Evolutionary conservation across 2,113 vertebrate species (phyloP).

Genomic region (Larimichthys polyactis): DNA sequence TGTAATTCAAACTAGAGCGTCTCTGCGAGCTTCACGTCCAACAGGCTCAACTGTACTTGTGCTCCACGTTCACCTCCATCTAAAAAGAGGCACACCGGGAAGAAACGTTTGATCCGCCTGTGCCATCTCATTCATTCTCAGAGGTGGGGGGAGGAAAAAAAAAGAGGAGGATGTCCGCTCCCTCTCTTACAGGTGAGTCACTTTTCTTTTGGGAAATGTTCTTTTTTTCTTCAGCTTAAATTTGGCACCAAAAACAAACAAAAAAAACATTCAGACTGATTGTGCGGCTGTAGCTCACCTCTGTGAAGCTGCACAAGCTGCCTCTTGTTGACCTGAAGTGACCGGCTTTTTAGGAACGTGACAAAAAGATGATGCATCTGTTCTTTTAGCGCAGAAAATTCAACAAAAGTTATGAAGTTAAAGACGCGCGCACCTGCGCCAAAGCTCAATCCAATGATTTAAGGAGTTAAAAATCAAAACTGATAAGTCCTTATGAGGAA

Average conservation of each 20-base stretch:
- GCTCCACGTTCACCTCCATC: neutral
- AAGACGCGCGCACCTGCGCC: neutral
- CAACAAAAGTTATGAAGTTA: neutral
- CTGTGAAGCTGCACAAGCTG: neutral
- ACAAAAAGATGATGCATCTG: conserved; percentile 23
- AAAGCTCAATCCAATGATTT: neutral
- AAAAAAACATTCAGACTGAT: neutral
- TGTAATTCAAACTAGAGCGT: conserved; percentile 46
- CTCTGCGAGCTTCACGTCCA: conserved; percentile 9
- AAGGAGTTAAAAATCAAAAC: neutral
- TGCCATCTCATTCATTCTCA: conserved; percentile 34
- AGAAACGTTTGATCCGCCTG: conserved; percentile 19
- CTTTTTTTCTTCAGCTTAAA: neutral
- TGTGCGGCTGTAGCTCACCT: neutral
- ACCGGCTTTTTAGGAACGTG: conserved; percentile 22
- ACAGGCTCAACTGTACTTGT: neutral
- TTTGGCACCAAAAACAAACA: too few relatives aligned
- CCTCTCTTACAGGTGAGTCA: conserved; percentile 70
- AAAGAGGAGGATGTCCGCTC: conserved; percentile 61
- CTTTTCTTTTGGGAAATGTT: too few relatives aligned
- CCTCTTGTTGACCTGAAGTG: conserved; percentile 44
- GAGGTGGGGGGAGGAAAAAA: neutral
- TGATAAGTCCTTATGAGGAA: neutral
- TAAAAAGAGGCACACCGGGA: conserved; percentile 3
- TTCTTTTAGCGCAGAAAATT: neutral